Evolutionary conservation across 2,797 vertebrate genomes (phyloP), one percentile per base, ranked within the genome.

Genomic region (Myioborus melanocephalus): DNA sequence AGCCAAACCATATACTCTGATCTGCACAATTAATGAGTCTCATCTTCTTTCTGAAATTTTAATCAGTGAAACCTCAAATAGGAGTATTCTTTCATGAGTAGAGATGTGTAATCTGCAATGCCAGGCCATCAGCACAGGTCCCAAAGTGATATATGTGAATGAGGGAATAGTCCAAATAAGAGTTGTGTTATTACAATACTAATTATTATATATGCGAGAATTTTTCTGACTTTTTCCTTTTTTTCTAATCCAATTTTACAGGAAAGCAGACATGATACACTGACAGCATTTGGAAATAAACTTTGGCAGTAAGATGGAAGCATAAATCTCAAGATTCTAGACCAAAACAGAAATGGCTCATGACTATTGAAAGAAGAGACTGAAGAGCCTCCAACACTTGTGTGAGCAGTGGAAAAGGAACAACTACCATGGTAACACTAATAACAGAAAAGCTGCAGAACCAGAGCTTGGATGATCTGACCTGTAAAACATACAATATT

Each of bases 391-490:
- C 92, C 87, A 37, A 91, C 79, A 89, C 95, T 97, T 2, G 86
- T 71, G 91, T 89, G 80, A 96, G 88, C 94, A 35, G 96, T 88
- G 92, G 94, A 91, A 96, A 93, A 88, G 81, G 96, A 94, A 34
- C 94, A 50, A 91, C 75, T 96, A 97, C 97, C 96, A 98, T 98
- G 98, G 98, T 98, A 97, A 98, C 98, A 86, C 97, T 98, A 97
- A 98, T 98, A 97, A 98, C 98, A n/a, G 98, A 98, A 95, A 98
- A 98, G 96, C 97, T 98, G 92, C 98, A 98, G 96, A 98, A 97
- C 97, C 98, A 98, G 96, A 97, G 97, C 95, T 97, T 98, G 97
- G 98, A 98, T 30, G 98, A 98, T 94, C 94, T 98, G 59, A 87
- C 96, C 4, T 96, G 96, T 89, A 98, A 97, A 96, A 96, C 97